Percentiles rank a stretch among this genome's conserved stretches.
Conservation (phyloP, 2,113 vertebrate genomes). For the Chlamydotis undulata region DNA sequence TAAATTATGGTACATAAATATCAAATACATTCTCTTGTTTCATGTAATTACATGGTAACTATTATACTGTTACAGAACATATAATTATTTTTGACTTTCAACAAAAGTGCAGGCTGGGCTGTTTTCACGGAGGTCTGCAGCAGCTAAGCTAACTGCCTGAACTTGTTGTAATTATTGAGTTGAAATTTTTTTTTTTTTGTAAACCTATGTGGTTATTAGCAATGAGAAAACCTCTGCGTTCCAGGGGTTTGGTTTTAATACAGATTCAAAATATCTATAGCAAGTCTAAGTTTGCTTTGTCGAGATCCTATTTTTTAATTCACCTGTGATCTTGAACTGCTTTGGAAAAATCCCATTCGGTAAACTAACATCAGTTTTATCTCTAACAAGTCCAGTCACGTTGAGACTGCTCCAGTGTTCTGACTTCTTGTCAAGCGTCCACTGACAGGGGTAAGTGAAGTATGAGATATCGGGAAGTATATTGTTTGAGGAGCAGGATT, state of each 20-base stretch:
- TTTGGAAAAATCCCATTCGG: neutral
- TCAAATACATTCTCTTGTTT: neutral
- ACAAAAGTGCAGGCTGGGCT: neutral
- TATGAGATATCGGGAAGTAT: neutral
- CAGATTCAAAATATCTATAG: neutral
- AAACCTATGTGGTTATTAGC: neutral
- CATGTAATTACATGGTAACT: neutral
- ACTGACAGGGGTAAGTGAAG: rapidly evolving
- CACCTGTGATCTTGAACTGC: rapidly evolving
- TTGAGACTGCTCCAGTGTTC: neutral
- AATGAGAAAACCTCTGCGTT: neutral
- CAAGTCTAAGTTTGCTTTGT: neutral
- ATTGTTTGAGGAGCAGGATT: neutral
- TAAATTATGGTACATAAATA: neutral
- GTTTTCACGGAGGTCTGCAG: neutral
- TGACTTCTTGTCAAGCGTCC: neutral
- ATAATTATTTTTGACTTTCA: neutral
- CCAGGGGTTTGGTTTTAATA: neutral
- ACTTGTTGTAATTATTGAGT: neutral
- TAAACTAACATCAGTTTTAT: neutral
- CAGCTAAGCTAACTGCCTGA: neutral
- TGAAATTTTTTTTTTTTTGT: neutral
- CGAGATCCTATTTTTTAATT: neutral
- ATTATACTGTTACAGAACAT: neutral
- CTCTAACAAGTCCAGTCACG: neutral